Conservation (phyloP, 2,797 vertebrate species). For the Pantherophis alleghaniensis region DNA sequence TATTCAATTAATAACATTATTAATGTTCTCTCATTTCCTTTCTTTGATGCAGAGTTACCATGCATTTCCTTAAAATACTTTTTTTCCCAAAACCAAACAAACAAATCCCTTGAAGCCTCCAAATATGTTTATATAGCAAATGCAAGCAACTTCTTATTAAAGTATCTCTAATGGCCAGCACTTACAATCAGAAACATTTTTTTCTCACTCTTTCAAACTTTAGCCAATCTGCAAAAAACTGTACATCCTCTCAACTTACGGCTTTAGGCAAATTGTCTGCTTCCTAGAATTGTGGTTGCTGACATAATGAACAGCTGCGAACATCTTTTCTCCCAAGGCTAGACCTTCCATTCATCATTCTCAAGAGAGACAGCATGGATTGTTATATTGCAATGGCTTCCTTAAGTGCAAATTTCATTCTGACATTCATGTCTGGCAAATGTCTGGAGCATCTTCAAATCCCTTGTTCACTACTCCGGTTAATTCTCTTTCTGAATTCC, state of each 20-base stretch:
- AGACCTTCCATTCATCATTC: background rate
- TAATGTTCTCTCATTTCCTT: background rate
- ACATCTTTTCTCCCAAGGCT: background rate
- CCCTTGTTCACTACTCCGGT: background rate
- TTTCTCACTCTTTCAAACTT: constrained; percentile 12
- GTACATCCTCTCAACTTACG: background rate
- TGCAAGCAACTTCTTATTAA: background rate
- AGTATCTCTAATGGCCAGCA: background rate
- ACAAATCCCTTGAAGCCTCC: background rate
- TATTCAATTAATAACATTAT: background rate
- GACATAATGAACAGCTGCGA: constrained; percentile 15
- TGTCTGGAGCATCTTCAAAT: background rate
- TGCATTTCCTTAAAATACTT: background rate
- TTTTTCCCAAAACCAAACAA: background rate
- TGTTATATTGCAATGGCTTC: background rate
- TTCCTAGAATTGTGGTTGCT: background rate
- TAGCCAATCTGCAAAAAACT: background rate
- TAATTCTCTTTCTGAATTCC: background rate
- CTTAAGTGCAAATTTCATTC: background rate
- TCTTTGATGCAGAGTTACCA: background rate
- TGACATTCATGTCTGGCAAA: background rate
- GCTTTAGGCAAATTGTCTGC: background rate
- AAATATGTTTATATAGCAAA: accelerated
- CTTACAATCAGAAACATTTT: background rate
- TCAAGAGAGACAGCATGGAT: background rate